Conservation (phyloP, 2,113 vertebrate species). For the Platycercus adscitus region DNA sequence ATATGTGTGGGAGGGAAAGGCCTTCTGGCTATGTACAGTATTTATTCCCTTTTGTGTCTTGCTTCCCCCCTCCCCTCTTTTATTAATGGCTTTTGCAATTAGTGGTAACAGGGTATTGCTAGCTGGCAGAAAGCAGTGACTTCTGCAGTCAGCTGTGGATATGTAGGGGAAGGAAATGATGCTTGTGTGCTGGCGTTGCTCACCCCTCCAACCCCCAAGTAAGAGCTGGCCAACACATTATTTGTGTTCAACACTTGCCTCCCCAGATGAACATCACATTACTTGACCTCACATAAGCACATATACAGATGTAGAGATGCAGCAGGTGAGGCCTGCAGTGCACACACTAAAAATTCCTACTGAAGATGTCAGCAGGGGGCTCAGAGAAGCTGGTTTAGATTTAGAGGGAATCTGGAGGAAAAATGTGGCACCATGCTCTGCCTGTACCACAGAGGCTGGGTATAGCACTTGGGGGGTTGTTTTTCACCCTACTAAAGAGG, state of each 20-base stretch:
- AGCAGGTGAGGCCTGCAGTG: conserved; percentile 10
- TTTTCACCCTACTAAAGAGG: not conserved
- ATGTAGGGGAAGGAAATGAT: not conserved
- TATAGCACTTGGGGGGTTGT: not conserved
- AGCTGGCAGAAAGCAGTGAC: conserved; percentile 65
- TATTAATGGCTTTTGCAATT: conserved; percentile 83
- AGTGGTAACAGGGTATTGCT: conserved; percentile 71
- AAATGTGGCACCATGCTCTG: not conserved
- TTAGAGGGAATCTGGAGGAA: not conserved
- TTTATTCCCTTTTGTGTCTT: conserved; percentile 78
- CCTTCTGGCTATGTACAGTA: conserved; percentile 78
- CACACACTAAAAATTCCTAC: conserved; percentile 10
- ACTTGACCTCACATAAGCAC: conserved; percentile 21
- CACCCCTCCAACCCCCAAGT: not conserved
- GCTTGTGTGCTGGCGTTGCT: not conserved
- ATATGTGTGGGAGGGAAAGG: conserved; percentile 81
- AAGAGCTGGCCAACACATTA: accelerated
- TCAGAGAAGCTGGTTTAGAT: not conserved
- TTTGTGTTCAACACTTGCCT: not conserved
- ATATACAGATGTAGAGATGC: not conserved
- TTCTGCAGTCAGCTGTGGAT: conserved; percentile 24
- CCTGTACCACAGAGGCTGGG: not conserved
- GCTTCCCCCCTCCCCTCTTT: conserved; percentile 59
- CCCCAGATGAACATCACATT: not conserved
- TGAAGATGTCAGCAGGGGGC: conserved; percentile 21